phyloP scores from a whole-genome alignment of 1,140 invertebrate genomes.

The Orussus abietinus region DNA sequence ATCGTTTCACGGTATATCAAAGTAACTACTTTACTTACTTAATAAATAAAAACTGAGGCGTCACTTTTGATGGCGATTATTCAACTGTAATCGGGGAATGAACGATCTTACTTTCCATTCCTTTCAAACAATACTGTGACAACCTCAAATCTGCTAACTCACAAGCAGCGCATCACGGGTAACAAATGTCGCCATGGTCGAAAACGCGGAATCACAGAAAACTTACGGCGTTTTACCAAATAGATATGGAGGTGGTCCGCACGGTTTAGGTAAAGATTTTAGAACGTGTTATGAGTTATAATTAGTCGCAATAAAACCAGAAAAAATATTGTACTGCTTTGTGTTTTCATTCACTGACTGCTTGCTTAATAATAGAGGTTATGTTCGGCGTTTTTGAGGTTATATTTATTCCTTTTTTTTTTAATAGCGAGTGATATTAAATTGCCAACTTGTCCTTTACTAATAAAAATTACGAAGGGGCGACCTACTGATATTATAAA shows the following conservation, averaged over 20 bases:
- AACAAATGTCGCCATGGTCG: not conserved
- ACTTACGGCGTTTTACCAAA: constrained; percentile 31
- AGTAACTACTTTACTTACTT: not conserved
- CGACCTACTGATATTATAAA: constrained; percentile 1
- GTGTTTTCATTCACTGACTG: too few species aligned
- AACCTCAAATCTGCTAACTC: constrained; percentile 45
- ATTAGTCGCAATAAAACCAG: too few species aligned
- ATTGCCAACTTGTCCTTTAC: too few species aligned
- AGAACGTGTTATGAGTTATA: too few species aligned
- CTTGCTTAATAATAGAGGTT: too few species aligned
- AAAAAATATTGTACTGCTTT: too few species aligned
- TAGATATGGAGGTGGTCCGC: constrained; percentile 52
- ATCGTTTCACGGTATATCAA: too few species aligned
- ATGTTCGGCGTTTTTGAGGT: too few species aligned
- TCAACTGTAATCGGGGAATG: not conserved
- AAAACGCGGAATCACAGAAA: not conserved
- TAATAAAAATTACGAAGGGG: not conserved
- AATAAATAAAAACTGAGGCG: not conserved
- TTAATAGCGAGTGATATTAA: too few species aligned
- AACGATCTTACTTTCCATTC: constrained; percentile 30
- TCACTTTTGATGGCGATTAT: not conserved
- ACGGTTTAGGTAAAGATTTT: constrained; percentile 53
- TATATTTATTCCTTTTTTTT: too few species aligned
- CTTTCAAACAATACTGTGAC: constrained; percentile 38
- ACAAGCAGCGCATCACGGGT: constrained; percentile 19